phyloP scores from a whole-genome alignment of 2,113 vertebrate species.

The Menura novaehollandiae region DNA sequence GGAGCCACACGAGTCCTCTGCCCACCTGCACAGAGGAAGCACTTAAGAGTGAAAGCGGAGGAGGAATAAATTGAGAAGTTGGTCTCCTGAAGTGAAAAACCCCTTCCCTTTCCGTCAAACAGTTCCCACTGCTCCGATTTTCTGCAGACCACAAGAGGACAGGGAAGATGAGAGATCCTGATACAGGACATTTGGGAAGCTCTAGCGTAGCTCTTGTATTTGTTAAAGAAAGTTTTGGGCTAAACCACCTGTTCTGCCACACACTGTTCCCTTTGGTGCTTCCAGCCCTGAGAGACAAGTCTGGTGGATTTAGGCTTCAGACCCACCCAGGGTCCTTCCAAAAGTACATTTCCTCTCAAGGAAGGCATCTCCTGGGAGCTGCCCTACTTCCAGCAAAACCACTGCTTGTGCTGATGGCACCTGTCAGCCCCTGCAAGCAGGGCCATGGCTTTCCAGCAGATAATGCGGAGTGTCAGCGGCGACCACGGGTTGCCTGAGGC shows the following conservation, averaged over 20 bases:
- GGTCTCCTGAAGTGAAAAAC: background rate
- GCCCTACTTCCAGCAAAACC: background rate
- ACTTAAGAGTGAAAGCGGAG: background rate
- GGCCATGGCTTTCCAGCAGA: background rate
- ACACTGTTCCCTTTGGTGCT: background rate
- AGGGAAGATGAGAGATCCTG: slow-evolving; percentile 19
- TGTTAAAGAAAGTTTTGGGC: background rate
- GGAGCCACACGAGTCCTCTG: background rate
- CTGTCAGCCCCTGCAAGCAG: background rate
- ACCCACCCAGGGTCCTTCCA: background rate
- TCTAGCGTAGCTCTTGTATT: background rate
- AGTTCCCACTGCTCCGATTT: background rate
- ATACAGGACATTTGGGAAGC: slow-evolving; percentile 50
- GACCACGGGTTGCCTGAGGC: background rate
- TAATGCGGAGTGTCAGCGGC: rapidly evolving
- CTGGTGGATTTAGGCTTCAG: background rate
- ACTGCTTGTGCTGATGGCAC: background rate
- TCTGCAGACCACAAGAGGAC: background rate
- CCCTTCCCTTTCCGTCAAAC: background rate
- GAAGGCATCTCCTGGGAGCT: background rate
- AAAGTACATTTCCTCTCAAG: background rate
- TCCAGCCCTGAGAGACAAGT: background rate
- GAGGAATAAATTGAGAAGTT: background rate
- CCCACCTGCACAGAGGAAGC: background rate
- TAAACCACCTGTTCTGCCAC: background rate